Evolutionary conservation across 2,888 invertebrate genomes (phyloP), one percentile per base, ranked within the genome.

Genomic region (Drosophila pegasa): DNA sequence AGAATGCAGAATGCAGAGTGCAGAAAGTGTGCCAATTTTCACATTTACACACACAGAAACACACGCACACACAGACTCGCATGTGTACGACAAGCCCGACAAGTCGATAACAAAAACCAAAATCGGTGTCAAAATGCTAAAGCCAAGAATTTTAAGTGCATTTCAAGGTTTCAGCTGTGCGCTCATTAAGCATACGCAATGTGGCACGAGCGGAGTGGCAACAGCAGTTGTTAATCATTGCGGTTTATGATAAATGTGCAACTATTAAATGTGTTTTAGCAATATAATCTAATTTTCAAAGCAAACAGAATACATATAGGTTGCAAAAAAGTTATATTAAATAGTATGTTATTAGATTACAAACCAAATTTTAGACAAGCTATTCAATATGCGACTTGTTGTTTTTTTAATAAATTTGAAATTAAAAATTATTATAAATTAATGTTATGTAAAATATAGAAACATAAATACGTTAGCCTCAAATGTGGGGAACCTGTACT

Each of bases 51-150:
- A 61, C 35, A 48, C 43, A 33, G 33, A 51, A 10, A 35, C 9
- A 35, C 40, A 38, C 43, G 27, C 38, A 51, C 12, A 35, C 9
- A 35, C 40, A 38, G 9, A n/a, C n/a, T n/a, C n/a, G n/a, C n/a
- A n/a, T n/a, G n/a, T 4, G 16, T 10, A 35, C 20, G 45, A 47
- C 47, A 64, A 75, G 75, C 68, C 76, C 45, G 71, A 75, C 58
- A 29, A 75, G 76, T 71, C 59, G 33, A 48, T 50, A 66, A 80
- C 86, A 86, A 83, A 86, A 83, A 80, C 77, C 70, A 87, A 83
- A 84, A 83, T 80, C 71, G 75, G 87, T 83, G 82, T 83, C 82
- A 83, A 83, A 86, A 78, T 86, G 68, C 73, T 51, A 61, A 40
- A 47, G 72, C 41, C 57, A 80, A 74, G 85, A 76, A 83, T 84